Percentiles rank a stretch among this genome's conserved stretches.
phyloP scores from a whole-genome alignment of 1,140 invertebrate genomes.

The Diorhabda carinulata region DNA sequence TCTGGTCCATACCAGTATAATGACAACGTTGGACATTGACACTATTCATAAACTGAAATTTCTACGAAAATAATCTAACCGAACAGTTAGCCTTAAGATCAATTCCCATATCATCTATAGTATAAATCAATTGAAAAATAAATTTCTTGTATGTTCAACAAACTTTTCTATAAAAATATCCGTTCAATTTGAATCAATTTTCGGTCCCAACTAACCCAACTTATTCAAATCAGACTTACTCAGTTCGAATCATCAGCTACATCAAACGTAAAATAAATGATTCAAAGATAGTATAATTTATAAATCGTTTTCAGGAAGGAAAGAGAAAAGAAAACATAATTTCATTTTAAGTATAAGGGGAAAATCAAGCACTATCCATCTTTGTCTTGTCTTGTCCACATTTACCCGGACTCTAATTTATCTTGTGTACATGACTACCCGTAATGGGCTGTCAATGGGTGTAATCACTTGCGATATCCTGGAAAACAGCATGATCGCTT shows the following conservation, averaged over 20 bases:
- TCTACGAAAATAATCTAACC: too few relatives aligned
- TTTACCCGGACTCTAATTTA: slow-evolving; percentile 34
- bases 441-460: slow-evolving; percentile 23
- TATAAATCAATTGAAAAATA: too few relatives aligned
- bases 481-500: too few relatives aligned
- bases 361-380: slow-evolving; percentile 24
- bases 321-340: neutral
- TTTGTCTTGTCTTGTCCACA: slow-evolving; percentile 37
- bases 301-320: neutral
- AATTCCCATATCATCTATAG: too few relatives aligned
- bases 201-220: neutral
- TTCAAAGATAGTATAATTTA: neutral
- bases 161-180: neutral
- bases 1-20: too few relatives aligned
- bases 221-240: neutral
- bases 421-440: slow-evolving; percentile 34
- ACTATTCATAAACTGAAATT: too few relatives aligned
- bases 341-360: neutral
- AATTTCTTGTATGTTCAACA: too few relatives aligned
- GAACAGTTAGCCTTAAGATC: too few relatives aligned
- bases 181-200: neutral
- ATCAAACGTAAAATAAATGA: slow-evolving; percentile 1
- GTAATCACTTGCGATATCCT: too few relatives aligned
- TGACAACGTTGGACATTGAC: too few relatives aligned
- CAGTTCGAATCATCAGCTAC: neutral